A percentile compares a stretch with the other conserved stretches of the same genome.
Conservation (phyloP, 2,797 vertebrate genomes). For the Cuniculus paca region DNA sequence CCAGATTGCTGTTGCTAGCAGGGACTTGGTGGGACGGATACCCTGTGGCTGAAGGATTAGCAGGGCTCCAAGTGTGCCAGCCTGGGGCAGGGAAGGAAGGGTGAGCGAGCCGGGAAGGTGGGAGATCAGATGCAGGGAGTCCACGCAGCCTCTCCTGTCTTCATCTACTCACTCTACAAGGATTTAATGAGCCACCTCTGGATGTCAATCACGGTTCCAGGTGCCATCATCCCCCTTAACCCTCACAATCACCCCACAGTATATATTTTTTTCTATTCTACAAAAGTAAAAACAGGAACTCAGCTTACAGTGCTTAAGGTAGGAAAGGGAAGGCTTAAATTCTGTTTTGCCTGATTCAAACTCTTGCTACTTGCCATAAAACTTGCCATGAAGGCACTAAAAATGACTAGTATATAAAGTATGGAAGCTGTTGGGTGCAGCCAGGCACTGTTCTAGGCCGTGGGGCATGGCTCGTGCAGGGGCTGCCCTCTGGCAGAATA, state of each 20-base stretch:
- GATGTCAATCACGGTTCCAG: not conserved
- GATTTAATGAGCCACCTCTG: not conserved
- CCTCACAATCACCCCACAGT: not conserved
- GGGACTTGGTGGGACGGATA: constrained; percentile 6
- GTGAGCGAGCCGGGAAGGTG: not conserved
- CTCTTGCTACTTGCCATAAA: constrained; percentile 61
- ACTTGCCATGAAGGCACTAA: not conserved
- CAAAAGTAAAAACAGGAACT: constrained; percentile 37
- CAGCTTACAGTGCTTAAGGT: constrained; percentile 51
- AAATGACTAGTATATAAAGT: constrained; percentile 64
- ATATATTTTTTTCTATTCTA: constrained; percentile 56
- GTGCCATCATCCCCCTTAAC: not conserved
- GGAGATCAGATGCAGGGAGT: not conserved
- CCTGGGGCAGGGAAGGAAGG: not conserved
- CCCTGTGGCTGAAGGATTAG: constrained; percentile 75
- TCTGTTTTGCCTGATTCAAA: constrained; percentile 58
- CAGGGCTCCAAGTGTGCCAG: not conserved
- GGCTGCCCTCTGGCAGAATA: not conserved
- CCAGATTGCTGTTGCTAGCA: constrained; percentile 59
- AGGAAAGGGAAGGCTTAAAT: constrained; percentile 61
- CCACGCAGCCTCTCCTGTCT: rapidly evolving
- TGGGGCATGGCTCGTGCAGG: not conserved
- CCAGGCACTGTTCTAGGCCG: not conserved
- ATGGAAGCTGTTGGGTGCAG: constrained; percentile 2
- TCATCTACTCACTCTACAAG: not conserved